Conservation (phyloP, 1,140 invertebrate genomes). For the Drosophila pallidifrons region DNA sequence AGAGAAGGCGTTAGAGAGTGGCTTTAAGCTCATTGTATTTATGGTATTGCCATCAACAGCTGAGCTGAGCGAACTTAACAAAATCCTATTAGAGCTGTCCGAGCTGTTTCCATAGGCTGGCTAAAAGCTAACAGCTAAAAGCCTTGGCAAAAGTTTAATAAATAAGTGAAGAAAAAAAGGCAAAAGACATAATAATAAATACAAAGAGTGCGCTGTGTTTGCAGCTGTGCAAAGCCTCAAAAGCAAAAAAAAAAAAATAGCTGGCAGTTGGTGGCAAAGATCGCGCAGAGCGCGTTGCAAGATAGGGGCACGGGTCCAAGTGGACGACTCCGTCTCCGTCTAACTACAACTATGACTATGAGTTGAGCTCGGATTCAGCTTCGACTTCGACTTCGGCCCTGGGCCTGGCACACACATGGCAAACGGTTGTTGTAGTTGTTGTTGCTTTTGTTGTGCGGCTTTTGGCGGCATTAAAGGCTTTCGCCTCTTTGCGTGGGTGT, state of each 20-base stretch:
- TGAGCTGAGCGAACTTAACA: slow-evolving; percentile 58
- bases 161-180: slow-evolving; percentile 57
- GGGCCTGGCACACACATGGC: slow-evolving; percentile 33
- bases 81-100: slow-evolving; percentile 77
- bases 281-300: slow-evolving; percentile 35
- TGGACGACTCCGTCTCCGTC: slow-evolving; percentile 11
- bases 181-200: slow-evolving; percentile 62
- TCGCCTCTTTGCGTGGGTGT: slow-evolving; percentile 68
- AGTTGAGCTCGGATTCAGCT: neutral
- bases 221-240: slow-evolving; percentile 71
- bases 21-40: slow-evolving; percentile 36
- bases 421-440: slow-evolving; percentile 29
- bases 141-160: slow-evolving; percentile 71
- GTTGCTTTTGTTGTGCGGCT: slow-evolving; percentile 16
- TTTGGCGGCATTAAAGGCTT: slow-evolving; percentile 36
- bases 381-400: neutral
- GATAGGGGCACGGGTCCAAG: slow-evolving; percentile 19
- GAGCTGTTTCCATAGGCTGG: slow-evolving; percentile 41
- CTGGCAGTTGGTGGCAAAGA: slow-evolving; percentile 71
- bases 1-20: slow-evolving; percentile 4
- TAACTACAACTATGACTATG: neutral
- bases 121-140: slow-evolving; percentile 27
- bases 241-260: slow-evolving; percentile 32
- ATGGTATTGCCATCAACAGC: slow-evolving; percentile 50
- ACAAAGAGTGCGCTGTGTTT: slow-evolving; percentile 59